Evolutionary conservation across 2,797 vertebrate genomes (phyloP).

Genomic region (Parauchenoglanis punctatus): DNA sequence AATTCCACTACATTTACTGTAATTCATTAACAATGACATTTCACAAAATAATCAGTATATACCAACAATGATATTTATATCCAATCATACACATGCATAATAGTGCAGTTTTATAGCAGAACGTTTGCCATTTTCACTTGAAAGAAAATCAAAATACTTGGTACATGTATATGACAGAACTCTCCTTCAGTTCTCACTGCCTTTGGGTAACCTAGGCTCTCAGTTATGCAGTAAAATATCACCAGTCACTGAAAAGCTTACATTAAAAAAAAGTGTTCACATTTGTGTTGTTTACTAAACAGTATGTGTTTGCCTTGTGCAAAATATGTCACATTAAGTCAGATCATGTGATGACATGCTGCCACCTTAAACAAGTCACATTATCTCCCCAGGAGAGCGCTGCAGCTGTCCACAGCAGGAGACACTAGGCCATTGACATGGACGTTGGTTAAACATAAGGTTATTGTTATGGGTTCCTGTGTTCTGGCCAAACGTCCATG

Average conservation of each 20-base stretch:
- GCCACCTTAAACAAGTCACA: conserved; percentile 36
- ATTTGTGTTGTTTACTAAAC: background rate
- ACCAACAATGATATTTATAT: background rate
- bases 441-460: conserved; percentile 44
- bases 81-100: background rate
- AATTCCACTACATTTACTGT: background rate
- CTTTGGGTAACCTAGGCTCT: background rate
- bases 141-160: background rate
- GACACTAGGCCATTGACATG: conserved; percentile 50
- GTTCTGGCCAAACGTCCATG: conserved; percentile 51
- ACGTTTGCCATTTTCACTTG: background rate
- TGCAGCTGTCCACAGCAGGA: conserved; percentile 32
- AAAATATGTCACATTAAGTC: conserved; percentile 28
- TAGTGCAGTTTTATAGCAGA: background rate
- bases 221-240: background rate
- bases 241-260: background rate
- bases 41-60: background rate
- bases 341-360: conserved; percentile 24
- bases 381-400: conserved; percentile 33
- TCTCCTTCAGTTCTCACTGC: background rate
- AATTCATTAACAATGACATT: background rate
- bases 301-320: conserved; percentile 5
- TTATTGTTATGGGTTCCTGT: conserved; percentile 55
- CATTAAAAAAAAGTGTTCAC: background rate
- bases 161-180: background rate